Conservation (phyloP, 2,113 vertebrate genomes). For the Synodontis membranacea region DNA sequence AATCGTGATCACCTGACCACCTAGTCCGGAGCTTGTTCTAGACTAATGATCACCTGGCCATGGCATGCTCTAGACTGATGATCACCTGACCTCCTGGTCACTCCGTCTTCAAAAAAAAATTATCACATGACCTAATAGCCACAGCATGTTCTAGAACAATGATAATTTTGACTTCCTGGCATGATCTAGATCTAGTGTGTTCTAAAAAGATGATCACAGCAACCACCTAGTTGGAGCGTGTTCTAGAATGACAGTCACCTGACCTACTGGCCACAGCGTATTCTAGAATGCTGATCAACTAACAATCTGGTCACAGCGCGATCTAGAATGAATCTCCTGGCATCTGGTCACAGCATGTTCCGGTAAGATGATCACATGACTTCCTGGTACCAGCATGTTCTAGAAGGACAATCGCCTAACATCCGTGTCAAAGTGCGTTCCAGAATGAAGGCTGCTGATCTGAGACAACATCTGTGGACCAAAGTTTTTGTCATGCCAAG, state of each 20-base stretch:
- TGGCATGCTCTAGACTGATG: neutral
- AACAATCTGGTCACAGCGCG: neutral
- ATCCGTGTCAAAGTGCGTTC: neutral
- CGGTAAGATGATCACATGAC: neutral
- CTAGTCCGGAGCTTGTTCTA: neutral
- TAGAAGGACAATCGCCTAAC: neutral
- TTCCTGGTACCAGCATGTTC: neutral
- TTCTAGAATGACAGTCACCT: neutral
- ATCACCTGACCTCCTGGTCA: neutral
- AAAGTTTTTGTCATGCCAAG: constrained; percentile 9
- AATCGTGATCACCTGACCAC: neutral
- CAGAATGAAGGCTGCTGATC: constrained; percentile 3
- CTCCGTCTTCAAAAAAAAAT: too few relatives aligned
- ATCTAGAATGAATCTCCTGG: constrained; percentile 11
- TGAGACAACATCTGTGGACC: constrained; percentile 15
- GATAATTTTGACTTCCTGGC: neutral
- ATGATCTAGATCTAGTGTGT: too few relatives aligned
- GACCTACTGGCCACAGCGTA: neutral
- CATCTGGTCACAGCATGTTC: neutral
- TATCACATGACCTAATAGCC: neutral
- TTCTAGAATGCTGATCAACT: neutral
- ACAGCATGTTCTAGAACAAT: neutral
- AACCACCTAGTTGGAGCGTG: neutral
- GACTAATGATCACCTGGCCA: neutral
- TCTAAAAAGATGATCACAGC: neutral